Conservation (phyloP, 2,888 invertebrate species). For the Perizoma affinitatum region DNA sequence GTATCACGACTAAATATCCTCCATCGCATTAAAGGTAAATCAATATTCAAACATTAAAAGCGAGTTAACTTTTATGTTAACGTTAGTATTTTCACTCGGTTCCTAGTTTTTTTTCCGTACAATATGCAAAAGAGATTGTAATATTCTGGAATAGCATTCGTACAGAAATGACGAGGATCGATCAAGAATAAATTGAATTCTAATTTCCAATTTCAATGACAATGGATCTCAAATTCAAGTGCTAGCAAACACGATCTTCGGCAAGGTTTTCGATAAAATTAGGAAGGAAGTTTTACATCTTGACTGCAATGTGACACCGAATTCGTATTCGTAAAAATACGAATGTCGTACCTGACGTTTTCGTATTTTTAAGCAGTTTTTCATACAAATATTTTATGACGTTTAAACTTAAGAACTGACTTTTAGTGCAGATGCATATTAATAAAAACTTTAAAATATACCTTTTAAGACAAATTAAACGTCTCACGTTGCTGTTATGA, state of each 20-base stretch:
- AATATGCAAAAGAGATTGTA: conserved; percentile 44
- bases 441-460: too few species aligned
- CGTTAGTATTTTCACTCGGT: conserved; percentile 9
- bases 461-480: too few species aligned
- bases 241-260: conserved; percentile 50
- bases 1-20: too few species aligned
- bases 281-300: conserved; percentile 21
- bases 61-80: not conserved
- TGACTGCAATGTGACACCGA: conserved; percentile 9
- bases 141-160: conserved; percentile 36
- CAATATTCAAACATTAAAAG: not conserved
- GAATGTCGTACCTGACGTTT: too few species aligned
- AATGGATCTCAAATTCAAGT: conserved; percentile 58
- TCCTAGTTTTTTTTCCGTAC: conserved; percentile 25
- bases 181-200: conserved; percentile 70
- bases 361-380: too few species aligned
- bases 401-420: too few species aligned
- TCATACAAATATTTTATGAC: too few species aligned
- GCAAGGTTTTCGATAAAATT: conserved; percentile 48
- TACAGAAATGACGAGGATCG: conserved; percentile 56
- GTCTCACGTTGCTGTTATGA: too few species aligned
- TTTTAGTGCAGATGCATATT: too few species aligned
- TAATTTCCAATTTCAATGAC: conserved; percentile 73
- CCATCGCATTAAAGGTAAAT: too few species aligned
- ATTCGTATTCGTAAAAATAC: too few species aligned